Evolutionary conservation across 1,140 invertebrate species (phyloP), one percentile per base, ranked within the genome.

Genomic region (Epicauta chinensis): DNA sequence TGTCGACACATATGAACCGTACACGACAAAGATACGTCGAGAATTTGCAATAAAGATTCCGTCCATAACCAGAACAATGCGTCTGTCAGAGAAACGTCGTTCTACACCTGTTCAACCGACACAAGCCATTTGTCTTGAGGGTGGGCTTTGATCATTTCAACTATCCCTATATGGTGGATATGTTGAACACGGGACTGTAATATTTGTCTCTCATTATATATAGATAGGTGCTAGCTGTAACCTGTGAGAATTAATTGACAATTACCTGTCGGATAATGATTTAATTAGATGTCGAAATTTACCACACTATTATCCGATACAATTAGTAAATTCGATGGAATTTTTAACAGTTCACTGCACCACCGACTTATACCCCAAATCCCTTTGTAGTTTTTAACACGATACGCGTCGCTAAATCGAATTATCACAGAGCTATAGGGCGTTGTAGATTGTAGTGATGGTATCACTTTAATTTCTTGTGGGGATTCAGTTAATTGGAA

Each of bases 391-490:
- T 23, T 23, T 23, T 23, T 7, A 7, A 5, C 23, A 23, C 23
- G 23, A 23, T 23, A 23, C 17, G 17, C 15, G 35, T 42, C 48
- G 39, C 41, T 42, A 47, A 55, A 58, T 54, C 36, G 43, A 58
- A 58, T 58, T 55, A 58, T 58, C 56, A 32, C 42, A 2, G 7
- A 7, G 7, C 23, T 23, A 23, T n/a, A n/a, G n/a, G 23, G 4
- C 23, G 23, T 23, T 7, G 23, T n/a, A n/a, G 47, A 45, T 51
- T 39, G 38, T 46, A 44, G 29, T 45, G 29, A 15, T 41, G 39
- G 40, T 59, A 56, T 59, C 53, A 37, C 29, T 53, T 52, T 59
- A 59, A 59, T 59, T 59, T 59, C 57, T 59, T 59, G 53, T 56
- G 57, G 57, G 57, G 54, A 59, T 59, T 59, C 42, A 39, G 40